phyloP scores from a whole-genome alignment of 2,797 vertebrate genomes.

The Ispidina picta region DNA sequence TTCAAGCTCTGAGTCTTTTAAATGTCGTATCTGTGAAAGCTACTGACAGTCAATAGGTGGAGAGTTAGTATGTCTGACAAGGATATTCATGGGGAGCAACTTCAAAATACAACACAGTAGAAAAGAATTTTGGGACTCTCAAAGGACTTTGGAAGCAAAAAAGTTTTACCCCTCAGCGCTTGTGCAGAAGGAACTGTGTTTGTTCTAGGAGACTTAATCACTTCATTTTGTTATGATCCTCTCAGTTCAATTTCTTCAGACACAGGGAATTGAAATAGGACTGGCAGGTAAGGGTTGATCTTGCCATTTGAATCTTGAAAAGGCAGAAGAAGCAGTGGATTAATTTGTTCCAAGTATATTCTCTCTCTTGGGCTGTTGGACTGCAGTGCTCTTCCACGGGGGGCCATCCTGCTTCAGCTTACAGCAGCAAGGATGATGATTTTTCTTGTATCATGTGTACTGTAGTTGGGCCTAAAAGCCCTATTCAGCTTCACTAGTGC shows the following conservation, averaged over 20 bases:
- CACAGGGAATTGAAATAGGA: not conserved
- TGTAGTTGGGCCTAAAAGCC: not conserved
- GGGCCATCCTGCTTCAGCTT: not conserved
- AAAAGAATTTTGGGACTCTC: slow-evolving; percentile 43
- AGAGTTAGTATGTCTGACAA: slow-evolving; percentile 69
- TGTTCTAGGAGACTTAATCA: slow-evolving; percentile 21
- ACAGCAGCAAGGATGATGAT: not conserved
- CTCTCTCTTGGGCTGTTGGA: not conserved
- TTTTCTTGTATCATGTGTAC: rapidly evolving
- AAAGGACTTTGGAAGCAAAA: slow-evolving; percentile 7
- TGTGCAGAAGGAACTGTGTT: not conserved
- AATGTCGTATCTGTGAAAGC: slow-evolving; percentile 55
- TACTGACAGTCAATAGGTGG: slow-evolving; percentile 60
- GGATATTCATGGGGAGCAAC: slow-evolving; percentile 42
- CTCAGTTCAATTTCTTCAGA: not conserved
- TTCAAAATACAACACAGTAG: slow-evolving; percentile 59
- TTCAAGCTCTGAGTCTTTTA: slow-evolving; percentile 63
- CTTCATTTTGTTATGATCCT: not conserved
- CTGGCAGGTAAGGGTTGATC: not conserved
- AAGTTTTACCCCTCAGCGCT: slow-evolving; percentile 38
- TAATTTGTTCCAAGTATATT: not conserved
- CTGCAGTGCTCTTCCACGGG: rapidly evolving
- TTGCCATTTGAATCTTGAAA: not conserved
- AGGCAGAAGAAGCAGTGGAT: not conserved
- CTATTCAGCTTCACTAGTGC: not conserved